A percentile compares a stretch with the other conserved stretches of the same genome.
These are phyloP conservation scores for Umimayanthus chanpuru DNA, from an alignment of 92 coral and sea anemone species.

Conservation along the genomic window DNA sequence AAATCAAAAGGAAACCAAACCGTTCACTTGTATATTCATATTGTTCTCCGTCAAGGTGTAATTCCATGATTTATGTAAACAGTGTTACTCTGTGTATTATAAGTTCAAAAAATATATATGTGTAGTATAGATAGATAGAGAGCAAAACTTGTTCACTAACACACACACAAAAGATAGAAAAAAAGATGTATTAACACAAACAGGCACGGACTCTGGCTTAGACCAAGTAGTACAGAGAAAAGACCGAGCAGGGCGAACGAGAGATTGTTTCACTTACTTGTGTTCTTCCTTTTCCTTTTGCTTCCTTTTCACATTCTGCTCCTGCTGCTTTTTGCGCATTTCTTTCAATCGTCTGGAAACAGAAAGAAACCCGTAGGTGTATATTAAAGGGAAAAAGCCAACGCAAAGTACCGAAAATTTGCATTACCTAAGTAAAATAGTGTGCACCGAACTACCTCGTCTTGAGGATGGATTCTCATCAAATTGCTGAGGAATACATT, in stretches of 20 bases:
- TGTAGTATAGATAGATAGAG: no score
- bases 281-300: slow-evolving; percentile 81
- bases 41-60: no score
- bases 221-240: neutral
- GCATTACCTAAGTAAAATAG: neutral
- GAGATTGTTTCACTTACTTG: slow-evolving; percentile 58
- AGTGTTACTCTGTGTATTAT: no score
- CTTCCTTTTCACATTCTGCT: slow-evolving; percentile 88
- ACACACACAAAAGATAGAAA: no score
- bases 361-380: neutral
- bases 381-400: neutral
- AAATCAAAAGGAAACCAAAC: no score
- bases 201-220: no score
- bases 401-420: no score
- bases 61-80: no score
- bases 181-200: no score
- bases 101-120: no score
- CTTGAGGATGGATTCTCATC: neutral
- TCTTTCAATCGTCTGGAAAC: slow-evolving; percentile 84
- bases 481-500: neutral
- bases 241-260: neutral
- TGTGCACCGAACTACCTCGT: neutral
- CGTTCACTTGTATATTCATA: no score
- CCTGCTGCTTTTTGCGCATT: slow-evolving; percentile 78
- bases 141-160: no score